phyloP scores from a whole-genome alignment of 2,113 vertebrate genomes.

The Rhea pennata region DNA sequence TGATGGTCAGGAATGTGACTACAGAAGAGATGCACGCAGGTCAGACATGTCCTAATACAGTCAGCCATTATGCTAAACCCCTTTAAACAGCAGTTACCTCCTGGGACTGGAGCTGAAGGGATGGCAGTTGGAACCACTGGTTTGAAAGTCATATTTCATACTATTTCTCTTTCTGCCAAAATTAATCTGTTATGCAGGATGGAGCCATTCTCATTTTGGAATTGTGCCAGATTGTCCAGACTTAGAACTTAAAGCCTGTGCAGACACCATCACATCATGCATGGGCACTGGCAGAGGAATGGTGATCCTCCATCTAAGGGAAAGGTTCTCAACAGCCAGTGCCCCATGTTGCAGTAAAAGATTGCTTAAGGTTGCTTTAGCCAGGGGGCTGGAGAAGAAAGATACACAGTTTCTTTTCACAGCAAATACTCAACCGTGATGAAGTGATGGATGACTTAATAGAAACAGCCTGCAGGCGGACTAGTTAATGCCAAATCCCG shows the following conservation, averaged over 20 bases:
- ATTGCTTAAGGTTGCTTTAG: background rate
- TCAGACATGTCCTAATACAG: fast-evolving
- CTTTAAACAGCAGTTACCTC: background rate
- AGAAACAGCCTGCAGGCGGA: background rate
- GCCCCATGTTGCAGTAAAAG: background rate
- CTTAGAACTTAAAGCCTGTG: background rate
- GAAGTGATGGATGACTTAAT: background rate
- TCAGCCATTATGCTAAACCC: background rate
- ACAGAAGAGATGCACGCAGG: background rate
- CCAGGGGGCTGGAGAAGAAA: background rate
- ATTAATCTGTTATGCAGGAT: background rate
- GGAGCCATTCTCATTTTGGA: background rate
- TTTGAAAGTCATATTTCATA: background rate
- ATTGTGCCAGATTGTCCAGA: background rate
- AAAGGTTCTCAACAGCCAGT: background rate
- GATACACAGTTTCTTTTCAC: background rate
- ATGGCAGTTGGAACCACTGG: background rate
- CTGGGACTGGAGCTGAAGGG: background rate
- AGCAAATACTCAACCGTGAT: background rate
- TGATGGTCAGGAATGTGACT: background rate
- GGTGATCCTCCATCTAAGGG: background rate
- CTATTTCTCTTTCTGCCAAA: background rate
- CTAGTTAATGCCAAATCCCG: background rate
- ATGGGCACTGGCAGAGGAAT: background rate
- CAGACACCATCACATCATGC: background rate